These are phyloP conservation scores for Caenorhabditis inopinata DNA, from an alignment of 1,140 invertebrate genomes.

Conservation along the genomic window DNA sequence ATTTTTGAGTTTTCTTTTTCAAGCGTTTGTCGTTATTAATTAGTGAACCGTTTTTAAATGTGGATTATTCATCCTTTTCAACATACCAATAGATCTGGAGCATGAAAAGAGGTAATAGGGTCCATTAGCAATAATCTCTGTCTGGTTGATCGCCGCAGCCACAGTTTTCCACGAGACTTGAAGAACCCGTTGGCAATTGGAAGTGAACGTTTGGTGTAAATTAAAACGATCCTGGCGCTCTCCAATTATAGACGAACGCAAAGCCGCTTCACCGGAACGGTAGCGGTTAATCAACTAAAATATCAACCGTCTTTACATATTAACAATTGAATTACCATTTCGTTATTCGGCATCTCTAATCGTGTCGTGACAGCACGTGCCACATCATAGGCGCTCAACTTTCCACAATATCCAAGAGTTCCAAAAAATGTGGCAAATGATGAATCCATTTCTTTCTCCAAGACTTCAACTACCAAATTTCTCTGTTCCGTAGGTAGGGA, in stretches of 20 bases:
- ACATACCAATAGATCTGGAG: neutral
- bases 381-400: constrained; percentile 25
- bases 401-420: constrained; percentile 24
- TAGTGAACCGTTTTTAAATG: too few species aligned
- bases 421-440: constrained; percentile 15
- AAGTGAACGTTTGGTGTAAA: neutral
- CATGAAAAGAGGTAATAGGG: constrained; percentile 24
- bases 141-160: constrained; percentile 17
- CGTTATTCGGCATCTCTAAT: neutral
- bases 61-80: too few species aligned
- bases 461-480: constrained; percentile 9
- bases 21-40: too few species aligned
- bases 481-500: neutral
- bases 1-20: too few species aligned
- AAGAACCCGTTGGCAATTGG: neutral
- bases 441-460: constrained; percentile 33
- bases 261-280: neutral
- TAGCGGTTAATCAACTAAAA: neutral
- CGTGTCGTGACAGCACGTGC: constrained; percentile 7
- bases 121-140: constrained; percentile 33
- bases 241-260: constrained; percentile 15
- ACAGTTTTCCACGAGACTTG: constrained; percentile 22
- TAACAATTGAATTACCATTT: too few species aligned
- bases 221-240: neutral
- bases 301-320: too few species aligned